These are phyloP conservation scores for Adelognathus sp. DNA, from an alignment of 2,888 invertebrate genomes.

Conservation along the genomic window DNA sequence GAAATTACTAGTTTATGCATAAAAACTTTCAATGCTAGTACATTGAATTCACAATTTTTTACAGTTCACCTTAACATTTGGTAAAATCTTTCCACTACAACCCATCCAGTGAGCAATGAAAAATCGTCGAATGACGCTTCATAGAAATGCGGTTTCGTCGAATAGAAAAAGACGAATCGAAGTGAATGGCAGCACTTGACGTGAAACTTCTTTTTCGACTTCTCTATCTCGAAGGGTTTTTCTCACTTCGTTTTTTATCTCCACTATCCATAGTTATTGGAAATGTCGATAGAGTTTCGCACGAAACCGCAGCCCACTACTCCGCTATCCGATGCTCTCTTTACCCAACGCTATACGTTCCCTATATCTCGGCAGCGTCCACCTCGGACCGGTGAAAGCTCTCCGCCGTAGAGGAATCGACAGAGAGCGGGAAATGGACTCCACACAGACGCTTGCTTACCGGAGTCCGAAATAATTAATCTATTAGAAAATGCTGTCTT, in stretches of 20 bases:
- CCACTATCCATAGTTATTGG: conserved; percentile 24
- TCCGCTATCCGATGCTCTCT: background rate
- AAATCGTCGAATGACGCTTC: background rate
- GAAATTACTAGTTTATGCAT: too few species aligned
- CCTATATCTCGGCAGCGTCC: conserved; percentile 10
- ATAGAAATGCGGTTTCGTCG: background rate
- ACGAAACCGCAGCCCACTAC: conserved; percentile 37
- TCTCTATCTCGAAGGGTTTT: background rate
- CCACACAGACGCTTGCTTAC: background rate
- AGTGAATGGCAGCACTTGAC: conserved; percentile 37
- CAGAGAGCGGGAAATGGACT: too few species aligned
- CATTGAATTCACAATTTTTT: conserved; percentile 9
- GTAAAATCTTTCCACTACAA: too few species aligned
- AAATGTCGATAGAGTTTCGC: conserved; percentile 48
- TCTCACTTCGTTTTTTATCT: background rate
- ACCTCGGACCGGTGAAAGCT: conserved; percentile 36
- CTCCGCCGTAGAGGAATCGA: conserved; percentile 16
- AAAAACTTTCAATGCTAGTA: too few species aligned
- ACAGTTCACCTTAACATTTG: too few species aligned
- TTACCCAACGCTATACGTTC: background rate
- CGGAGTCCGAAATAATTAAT: conserved; percentile 29
- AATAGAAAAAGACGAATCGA: background rate
- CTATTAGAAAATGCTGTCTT: conserved; percentile 36
- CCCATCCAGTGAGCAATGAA: background rate
- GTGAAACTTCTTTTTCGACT: conserved; percentile 13